These are phyloP conservation scores for Sebastes minor DNA, from an alignment of 2,797 vertebrate species.

Conservation along the genomic window DNA sequence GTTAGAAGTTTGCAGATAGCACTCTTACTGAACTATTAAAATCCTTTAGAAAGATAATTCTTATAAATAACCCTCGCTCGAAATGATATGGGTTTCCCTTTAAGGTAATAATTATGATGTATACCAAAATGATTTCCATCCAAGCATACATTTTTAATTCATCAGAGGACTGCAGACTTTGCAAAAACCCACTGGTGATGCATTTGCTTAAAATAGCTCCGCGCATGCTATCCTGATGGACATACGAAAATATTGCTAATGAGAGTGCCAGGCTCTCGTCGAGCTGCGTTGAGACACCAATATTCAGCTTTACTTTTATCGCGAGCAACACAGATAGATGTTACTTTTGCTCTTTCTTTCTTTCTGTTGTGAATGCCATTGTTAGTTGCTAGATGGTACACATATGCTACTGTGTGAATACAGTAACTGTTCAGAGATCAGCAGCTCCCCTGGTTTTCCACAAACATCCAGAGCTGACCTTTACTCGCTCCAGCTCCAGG, in stretches of 20 bases:
- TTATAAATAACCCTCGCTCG: conserved; percentile 41
- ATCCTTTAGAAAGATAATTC: conserved; percentile 46
- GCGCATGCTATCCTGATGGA: conserved; percentile 67
- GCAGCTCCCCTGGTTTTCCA: conserved; percentile 63
- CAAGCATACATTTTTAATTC: conserved; percentile 78
- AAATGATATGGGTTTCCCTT: conserved; percentile 60
- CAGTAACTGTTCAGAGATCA: conserved; percentile 69
- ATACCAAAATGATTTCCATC: conserved; percentile 69
- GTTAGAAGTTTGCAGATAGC: conserved; percentile 36
- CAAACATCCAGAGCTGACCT: conserved; percentile 80
- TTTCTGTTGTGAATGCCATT: conserved; percentile 61
- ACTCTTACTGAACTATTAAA: conserved; percentile 32
- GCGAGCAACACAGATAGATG: conserved; percentile 7
- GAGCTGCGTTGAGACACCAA: conserved; percentile 37
- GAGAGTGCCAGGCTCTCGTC: conserved; percentile 44
- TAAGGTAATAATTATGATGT: conserved; percentile 77
- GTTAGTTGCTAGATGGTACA: conserved; percentile 49
- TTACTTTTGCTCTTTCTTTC: conserved; percentile 10
- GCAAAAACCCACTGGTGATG: conserved; percentile 68
- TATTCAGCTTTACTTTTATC: conserved; percentile 45
- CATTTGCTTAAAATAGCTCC: conserved; percentile 73
- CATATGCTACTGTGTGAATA: conserved; percentile 62
- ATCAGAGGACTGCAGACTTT: conserved; percentile 71
- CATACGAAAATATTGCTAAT: conserved; percentile 64
- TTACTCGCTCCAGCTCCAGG: conserved; percentile 75